Evolutionary conservation across 2,888 invertebrate species (phyloP).

Genomic region (Isoperla grammatica): DNA sequence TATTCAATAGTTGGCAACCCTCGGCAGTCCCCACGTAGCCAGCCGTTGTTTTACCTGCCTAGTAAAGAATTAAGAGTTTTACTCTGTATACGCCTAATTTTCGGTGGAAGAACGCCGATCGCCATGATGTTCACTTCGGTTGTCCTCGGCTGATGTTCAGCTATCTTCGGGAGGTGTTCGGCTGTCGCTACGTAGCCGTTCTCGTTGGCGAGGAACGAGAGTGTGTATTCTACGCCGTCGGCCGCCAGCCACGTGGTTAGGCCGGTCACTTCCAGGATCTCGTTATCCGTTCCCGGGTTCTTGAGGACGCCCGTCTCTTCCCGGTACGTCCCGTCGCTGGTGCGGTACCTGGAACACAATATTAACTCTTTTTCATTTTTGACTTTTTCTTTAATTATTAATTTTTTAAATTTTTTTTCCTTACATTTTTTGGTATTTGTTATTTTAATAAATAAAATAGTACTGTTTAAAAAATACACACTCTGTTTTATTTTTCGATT

Average conservation of each 20-base stretch:
- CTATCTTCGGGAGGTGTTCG: background rate
- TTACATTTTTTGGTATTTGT: too few relatives aligned
- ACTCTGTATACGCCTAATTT: too few relatives aligned
- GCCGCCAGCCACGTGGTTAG: too few relatives aligned
- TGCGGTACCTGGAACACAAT: conserved; percentile 43
- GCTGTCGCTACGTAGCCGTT: conserved; percentile 41
- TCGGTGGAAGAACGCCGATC: too few relatives aligned
- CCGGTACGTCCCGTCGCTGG: conserved; percentile 45
- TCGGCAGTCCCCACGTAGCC: too few relatives aligned
- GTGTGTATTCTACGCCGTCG: conserved; percentile 47
- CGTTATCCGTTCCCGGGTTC: conserved; percentile 44
- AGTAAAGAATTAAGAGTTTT: too few relatives aligned
- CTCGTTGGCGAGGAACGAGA: conserved; percentile 51
- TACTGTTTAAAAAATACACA: background rate
- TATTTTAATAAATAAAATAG: background rate
- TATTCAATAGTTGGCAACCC: too few relatives aligned
- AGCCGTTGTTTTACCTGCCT: too few relatives aligned
- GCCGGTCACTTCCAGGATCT: conserved; percentile 45
- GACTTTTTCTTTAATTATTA: conserved; percentile 8
- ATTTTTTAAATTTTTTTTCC: background rate
- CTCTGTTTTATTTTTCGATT: too few relatives aligned
- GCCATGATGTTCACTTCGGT: too few relatives aligned
- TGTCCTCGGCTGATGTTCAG: background rate
- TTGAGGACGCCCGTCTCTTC: conserved; percentile 44
- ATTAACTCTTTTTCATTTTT: too few relatives aligned